phyloP scores from a whole-genome alignment of 2,797 vertebrate species.

The Tiaroga cobitis region DNA sequence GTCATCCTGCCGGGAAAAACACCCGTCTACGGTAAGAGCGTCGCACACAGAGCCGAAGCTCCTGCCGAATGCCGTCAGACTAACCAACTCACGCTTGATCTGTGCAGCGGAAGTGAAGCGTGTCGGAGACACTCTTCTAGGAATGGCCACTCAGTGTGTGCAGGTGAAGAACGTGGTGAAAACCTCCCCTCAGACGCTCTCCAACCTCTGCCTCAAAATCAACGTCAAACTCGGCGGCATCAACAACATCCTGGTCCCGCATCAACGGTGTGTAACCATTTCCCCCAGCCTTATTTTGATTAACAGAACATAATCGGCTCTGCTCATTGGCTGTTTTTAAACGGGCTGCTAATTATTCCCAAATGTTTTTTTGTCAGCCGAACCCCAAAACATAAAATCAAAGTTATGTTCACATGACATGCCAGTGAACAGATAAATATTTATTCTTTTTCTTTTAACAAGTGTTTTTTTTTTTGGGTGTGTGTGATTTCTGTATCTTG shows the following conservation, averaged over 20 bases:
- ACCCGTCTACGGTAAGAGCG: conserved; percentile 88
- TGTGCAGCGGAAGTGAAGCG: conserved; percentile 95
- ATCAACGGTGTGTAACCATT: conserved; percentile 83
- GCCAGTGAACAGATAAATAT: neutral
- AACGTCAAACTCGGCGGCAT: conserved; percentile 99
- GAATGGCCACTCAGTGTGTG: conserved; percentile 98
- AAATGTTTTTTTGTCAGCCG: neutral
- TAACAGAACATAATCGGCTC: neutral
- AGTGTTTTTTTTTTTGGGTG: neutral
- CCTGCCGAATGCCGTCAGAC: neutral
- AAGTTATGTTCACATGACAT: neutral
- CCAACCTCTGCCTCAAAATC: conserved; percentile 99
- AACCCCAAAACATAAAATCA: neutral
- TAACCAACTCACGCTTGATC: neutral
- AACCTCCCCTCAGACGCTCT: conserved; percentile 97
- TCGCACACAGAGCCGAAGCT: too few relatives aligned
- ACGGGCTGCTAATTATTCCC: neutral
- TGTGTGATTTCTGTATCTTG: neutral
- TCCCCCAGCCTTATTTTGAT: neutral
- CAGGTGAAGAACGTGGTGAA: conserved; percentile 99
- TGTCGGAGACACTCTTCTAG: conserved; percentile 95
- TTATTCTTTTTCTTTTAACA: neutral
- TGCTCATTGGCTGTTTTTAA: neutral
- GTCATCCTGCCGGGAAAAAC: conserved; percentile 98
- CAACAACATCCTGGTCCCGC: conserved; percentile 99